phyloP scores from a whole-genome alignment of 2,888 invertebrate species.

The Nowickia ferox region DNA sequence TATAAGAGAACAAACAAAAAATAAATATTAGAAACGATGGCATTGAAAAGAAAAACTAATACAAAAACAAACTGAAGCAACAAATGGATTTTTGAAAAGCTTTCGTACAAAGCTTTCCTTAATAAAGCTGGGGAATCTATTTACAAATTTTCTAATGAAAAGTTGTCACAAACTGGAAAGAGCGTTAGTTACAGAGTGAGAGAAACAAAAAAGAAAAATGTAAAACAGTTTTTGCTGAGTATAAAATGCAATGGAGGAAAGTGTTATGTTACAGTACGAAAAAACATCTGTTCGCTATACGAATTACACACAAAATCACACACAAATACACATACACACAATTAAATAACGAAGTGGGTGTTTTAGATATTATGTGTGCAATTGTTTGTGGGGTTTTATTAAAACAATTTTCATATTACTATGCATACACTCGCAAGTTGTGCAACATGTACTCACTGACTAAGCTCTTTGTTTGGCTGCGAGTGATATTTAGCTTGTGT shows the following conservation, averaged over 20 bases:
- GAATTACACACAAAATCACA: conserved; percentile 15
- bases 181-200: conserved; percentile 11
- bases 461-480: conserved; percentile 55
- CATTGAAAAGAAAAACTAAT: conserved; percentile 58
- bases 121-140: conserved; percentile 31
- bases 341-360: conserved; percentile 62
- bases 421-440: conserved; percentile 47
- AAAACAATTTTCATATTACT: conserved; percentile 48
- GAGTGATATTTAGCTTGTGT: conserved; percentile 70
- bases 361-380: conserved; percentile 28
- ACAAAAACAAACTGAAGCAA: conserved; percentile 69
- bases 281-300: conserved; percentile 59
- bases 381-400: conserved; percentile 31
- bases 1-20: conserved; percentile 13
- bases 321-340: conserved; percentile 1
- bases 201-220: neutral
- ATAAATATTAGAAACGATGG: conserved; percentile 6
- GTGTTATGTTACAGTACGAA: conserved; percentile 56
- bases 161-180: conserved; percentile 55
- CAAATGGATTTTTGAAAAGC: conserved; percentile 64
- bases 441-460: conserved; percentile 41
- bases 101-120: conserved; percentile 25
- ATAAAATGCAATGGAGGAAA: conserved; percentile 43
- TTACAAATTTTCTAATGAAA: neutral
- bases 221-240: conserved; percentile 7